Evolutionary conservation across 2,113 vertebrate species (phyloP), one percentile per base, ranked within the genome.

Genomic region (Equus przewalskii): DNA sequence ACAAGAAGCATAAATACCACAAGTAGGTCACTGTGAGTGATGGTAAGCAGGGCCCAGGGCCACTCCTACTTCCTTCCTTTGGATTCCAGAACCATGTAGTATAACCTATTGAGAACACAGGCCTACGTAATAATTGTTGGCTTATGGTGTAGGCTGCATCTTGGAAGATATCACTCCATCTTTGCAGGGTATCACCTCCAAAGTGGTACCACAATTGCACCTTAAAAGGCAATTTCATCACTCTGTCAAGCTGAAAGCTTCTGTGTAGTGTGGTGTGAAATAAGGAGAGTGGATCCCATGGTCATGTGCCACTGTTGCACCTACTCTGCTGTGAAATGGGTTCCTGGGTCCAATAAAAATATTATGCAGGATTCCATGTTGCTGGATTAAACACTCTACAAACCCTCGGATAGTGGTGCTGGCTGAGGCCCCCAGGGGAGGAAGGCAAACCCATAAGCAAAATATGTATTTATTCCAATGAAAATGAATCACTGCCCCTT

Each of bases 1-100:
- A 82, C 44, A 93, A 92, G 81, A 96, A 96, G 14, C 92, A 92
- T 60, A 89, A 69, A 91, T 72, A 70, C 19, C 60, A 64, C 26
- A 93, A 65, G 65, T 87, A 26, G 85, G 65, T 95, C 62, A 49
- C 19, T 86, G 54, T 89, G 49, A 82, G 28, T 62, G 41, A 78
- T 75, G 54, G 5, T 82, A 79, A 95, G 28, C n/a, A 82, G n/a
- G 8, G 49, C 24, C 24, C 54, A 69, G 41, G 80, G 24, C 15
- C 56, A 78, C 67, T 82, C 60, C 67, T 85, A 65, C 62, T 79
- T 94, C 78, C 60, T 84, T 67, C 60, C 19, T 11, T 67, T 62
- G n/a, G 44, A 79, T 89, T 72, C 46, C 46, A 85, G 86, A 87
- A 70, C 33, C 54, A 36, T 15, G 11, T 86, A 62, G 78, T 82